phyloP scores from a whole-genome alignment of 2,888 invertebrate genomes.

The Geotrupes spiniger region DNA sequence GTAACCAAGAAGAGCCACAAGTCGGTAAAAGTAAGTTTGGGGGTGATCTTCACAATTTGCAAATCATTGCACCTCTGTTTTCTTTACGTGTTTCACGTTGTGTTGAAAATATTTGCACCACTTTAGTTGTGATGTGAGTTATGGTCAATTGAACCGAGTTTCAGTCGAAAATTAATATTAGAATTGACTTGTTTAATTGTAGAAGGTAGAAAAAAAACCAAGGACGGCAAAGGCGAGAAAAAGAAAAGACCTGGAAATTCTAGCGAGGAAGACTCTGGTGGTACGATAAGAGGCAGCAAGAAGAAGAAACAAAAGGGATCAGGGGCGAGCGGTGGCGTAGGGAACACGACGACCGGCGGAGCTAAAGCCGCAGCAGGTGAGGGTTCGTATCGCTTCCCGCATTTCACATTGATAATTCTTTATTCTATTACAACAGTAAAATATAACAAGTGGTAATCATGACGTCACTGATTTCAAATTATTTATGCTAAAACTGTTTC shows the following conservation, averaged over 20 bases:
- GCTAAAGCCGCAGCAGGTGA: constrained; percentile 48
- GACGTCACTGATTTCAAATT: no score
- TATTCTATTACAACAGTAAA: not conserved
- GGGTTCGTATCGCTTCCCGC: constrained; percentile 46
- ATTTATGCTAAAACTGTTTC: no score
- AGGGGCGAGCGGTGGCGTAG: constrained; percentile 31
- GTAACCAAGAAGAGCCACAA: constrained; percentile 65
- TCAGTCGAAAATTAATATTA: not conserved
- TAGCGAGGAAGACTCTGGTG: constrained; percentile 52
- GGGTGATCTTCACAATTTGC: not conserved
- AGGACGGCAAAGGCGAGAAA: constrained; percentile 61
- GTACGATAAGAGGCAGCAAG: constrained; percentile 47
- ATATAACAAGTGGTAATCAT: constrained; percentile 2
- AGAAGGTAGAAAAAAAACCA: constrained; percentile 70
- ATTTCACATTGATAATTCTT: not conserved
- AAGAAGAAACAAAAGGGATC: constrained; percentile 61
- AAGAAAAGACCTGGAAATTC: constrained; percentile 56
- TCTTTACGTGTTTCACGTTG: no score
- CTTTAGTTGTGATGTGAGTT: no score
- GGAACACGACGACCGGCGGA: constrained; percentile 40
- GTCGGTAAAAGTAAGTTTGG: constrained; percentile 57
- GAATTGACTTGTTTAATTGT: constrained; percentile 26
- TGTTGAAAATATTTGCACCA: no score
- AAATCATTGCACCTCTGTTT: no score
- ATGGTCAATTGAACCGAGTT: no score